Conservation (phyloP, 92 coral and sea anemone genomes). For the Epizoanthus scotinus region DNA sequence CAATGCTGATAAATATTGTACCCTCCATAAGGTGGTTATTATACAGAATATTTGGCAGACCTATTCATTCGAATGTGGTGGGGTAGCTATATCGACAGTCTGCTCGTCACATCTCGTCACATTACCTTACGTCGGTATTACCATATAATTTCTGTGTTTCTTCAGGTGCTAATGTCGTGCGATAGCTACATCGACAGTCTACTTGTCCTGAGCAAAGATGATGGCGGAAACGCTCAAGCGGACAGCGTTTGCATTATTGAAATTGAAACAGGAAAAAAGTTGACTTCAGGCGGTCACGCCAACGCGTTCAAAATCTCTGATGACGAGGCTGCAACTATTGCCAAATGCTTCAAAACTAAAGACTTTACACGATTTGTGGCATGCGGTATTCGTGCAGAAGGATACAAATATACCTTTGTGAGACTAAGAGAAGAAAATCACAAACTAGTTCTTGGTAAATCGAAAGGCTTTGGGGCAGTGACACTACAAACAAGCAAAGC, state of each 20-base stretch:
- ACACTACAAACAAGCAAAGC: conserved; percentile 69
- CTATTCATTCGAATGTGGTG: too few relatives aligned
- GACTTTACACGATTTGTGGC: conserved; percentile 53
- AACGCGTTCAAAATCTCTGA: conserved; percentile 52
- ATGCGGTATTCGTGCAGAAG: conserved; percentile 59
- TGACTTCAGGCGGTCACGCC: conserved; percentile 63
- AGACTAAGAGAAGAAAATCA: conserved; percentile 61
- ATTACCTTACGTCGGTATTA: not conserved
- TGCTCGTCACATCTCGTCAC: conserved; percentile 2
- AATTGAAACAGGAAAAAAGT: conserved; percentile 62
- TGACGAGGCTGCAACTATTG: conserved; percentile 56
- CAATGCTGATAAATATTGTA: too few relatives aligned
- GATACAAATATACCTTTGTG: conserved; percentile 59
- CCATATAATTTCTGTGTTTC: not conserved
- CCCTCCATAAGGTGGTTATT: too few relatives aligned
- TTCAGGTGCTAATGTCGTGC: conserved; percentile 62
- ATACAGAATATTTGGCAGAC: too few relatives aligned
- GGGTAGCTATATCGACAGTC: conserved; percentile 71
- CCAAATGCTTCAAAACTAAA: conserved; percentile 56
- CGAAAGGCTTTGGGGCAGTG: conserved; percentile 58
- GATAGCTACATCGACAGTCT: conserved; percentile 71
- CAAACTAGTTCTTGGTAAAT: conserved; percentile 59
- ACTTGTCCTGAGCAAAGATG: conserved; percentile 62
- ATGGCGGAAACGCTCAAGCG: conserved; percentile 47
- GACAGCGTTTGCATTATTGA: conserved; percentile 74